A percentile compares a stretch with the other conserved stretches of the same genome.
These are phyloP conservation scores for Silurus aristotelis DNA, from an alignment of 2,797 vertebrate species.

Conservation along the genomic window DNA sequence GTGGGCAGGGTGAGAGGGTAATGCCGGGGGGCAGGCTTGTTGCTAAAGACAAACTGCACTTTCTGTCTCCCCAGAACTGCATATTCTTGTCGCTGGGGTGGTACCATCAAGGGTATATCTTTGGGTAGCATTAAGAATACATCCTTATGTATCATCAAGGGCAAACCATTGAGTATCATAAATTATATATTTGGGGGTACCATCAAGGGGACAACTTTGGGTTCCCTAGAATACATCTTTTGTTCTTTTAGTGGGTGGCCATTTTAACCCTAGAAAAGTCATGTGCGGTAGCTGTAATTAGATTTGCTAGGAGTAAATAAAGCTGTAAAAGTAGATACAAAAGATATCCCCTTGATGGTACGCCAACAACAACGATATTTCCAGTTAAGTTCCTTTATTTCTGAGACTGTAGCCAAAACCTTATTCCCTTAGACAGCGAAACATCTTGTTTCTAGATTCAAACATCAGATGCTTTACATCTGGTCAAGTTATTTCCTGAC, in stretches of 20 bases:
- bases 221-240: not conserved
- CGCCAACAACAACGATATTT: not conserved
- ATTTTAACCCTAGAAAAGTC: not conserved
- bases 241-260: not conserved
- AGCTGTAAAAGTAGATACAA: not conserved
- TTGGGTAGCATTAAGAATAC: no score
- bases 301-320: not conserved
- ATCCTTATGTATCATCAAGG: no score
- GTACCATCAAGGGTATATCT: not conserved
- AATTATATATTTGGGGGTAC: no score
- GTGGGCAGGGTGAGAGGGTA: not conserved
- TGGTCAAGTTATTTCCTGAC: not conserved
- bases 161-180: no score
- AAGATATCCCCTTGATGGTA: not conserved
- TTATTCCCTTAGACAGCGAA: not conserved
- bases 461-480: not conserved
- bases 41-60: not conserved
- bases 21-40: not conserved
- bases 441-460: not conserved
- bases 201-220: no score
- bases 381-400: not conserved
- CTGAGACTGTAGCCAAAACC: not conserved
- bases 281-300: not conserved
- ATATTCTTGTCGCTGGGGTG: not conserved
- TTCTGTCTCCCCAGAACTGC: not conserved